Conservation (phyloP, 2,797 vertebrate species). For the Allobates femoralis region DNA sequence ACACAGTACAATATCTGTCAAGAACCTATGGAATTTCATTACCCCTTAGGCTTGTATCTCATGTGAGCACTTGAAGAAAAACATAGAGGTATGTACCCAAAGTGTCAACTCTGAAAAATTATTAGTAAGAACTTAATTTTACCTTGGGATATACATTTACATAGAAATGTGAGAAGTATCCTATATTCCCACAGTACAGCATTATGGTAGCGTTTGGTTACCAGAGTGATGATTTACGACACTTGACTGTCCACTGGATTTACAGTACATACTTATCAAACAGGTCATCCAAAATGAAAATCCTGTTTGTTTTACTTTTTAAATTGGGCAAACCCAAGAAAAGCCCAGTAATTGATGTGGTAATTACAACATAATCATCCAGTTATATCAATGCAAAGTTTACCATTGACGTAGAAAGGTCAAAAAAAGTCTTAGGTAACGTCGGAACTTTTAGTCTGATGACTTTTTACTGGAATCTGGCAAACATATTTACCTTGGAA, state of each 20-base stretch:
- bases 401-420: neutral
- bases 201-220: neutral
- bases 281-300: neutral
- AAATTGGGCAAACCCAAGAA: neutral
- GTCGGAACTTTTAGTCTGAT: too few species aligned
- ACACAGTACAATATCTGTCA: slow-evolving; percentile 1
- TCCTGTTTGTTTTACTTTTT: neutral
- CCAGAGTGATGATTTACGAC: neutral
- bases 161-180: slow-evolving; percentile 13
- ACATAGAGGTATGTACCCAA: slow-evolving; percentile 21
- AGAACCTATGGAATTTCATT: slow-evolving; percentile 30
- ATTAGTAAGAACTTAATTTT: slow-evolving; percentile 13
- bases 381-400: neutral
- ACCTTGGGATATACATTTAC: slow-evolving; percentile 11
- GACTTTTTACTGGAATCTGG: neutral
- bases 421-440: neutral
- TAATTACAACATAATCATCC: neutral
- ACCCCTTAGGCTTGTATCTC: slow-evolving; percentile 40
- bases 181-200: neutral
- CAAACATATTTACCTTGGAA: neutral
- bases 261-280: neutral
- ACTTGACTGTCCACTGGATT: neutral
- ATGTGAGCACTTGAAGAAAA: slow-evolving; percentile 35
- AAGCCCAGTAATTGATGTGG: neutral
- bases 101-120: slow-evolving; percentile 15